Evolutionary conservation across 1,140 invertebrate species (phyloP).

Genomic region (Homalodisca vitripennis): DNA sequence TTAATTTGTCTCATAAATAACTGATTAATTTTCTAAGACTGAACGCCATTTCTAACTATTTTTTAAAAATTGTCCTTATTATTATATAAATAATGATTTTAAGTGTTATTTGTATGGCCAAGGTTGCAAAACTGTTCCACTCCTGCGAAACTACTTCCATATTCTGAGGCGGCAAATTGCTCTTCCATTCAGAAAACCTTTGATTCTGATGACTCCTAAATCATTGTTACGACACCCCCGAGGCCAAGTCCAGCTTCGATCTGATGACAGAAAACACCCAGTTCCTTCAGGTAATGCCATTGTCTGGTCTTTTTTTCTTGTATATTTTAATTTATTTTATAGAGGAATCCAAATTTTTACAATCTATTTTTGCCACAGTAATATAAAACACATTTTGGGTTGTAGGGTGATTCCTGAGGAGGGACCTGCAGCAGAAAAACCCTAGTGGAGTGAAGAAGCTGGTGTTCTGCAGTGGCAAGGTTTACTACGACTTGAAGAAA

Average conservation of each 20-base stretch:
- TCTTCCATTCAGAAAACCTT: conserved; percentile 93
- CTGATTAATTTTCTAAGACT: too few species aligned
- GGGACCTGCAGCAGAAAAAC: conserved; percentile 66
- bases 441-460: conserved; percentile 77
- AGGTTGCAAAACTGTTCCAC: conserved; percentile 94
- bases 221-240: conserved; percentile 92
- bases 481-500: conserved; percentile 95
- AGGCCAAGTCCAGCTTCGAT: conserved; percentile 93
- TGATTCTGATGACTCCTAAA: conserved; percentile 97
- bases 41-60: too few species aligned
- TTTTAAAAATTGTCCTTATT: too few species aligned
- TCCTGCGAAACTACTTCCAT: conserved; percentile 96
- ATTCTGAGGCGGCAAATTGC: conserved; percentile 93
- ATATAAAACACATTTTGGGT: too few species aligned
- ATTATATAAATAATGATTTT: too few species aligned
- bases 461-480: conserved; percentile 92
- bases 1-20: too few species aligned
- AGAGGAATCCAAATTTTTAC: too few species aligned
- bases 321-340: neutral
- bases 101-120: conserved; percentile 45
- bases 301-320: neutral
- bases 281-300: conserved; percentile 56
- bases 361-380: too few species aligned
- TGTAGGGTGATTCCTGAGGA: conserved; percentile 83
- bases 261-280: conserved; percentile 83